Conservation (phyloP, 2,797 vertebrate genomes). For the Sebastolobus altivelis region DNA sequence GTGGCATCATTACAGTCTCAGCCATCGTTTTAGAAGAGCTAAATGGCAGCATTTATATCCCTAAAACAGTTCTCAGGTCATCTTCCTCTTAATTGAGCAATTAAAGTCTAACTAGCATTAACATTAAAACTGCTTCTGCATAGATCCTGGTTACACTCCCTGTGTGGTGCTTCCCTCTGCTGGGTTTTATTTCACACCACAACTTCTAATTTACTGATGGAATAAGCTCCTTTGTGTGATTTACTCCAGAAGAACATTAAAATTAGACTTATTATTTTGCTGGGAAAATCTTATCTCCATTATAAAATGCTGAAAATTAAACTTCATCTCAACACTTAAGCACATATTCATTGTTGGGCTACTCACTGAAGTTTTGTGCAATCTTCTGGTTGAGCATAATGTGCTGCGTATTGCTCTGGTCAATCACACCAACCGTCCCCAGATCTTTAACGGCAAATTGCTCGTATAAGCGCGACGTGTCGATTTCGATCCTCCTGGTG, state of each 20-base stretch:
- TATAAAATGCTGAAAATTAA: not conserved
- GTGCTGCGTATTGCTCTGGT: conserved; percentile 64
- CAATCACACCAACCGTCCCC: not conserved
- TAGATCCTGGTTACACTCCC: not conserved
- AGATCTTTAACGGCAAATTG: conserved; percentile 82
- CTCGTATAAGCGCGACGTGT: conserved; percentile 75
- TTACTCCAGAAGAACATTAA: conserved; percentile 18
- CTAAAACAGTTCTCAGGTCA: conserved; percentile 16
- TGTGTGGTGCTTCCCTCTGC: conserved; percentile 73
- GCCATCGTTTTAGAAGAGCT: conserved; percentile 3
- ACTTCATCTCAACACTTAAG: not conserved
- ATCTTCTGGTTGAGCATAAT: conserved; percentile 87
- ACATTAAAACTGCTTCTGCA: not conserved
- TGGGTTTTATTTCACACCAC: conserved; percentile 15
- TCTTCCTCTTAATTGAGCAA: conserved; percentile 15
- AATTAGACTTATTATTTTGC: conserved; percentile 13
- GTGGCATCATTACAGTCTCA: not conserved
- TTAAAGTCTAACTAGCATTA: conserved; percentile 30
- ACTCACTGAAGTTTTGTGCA: conserved; percentile 89
- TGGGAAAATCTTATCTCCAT: not conserved
- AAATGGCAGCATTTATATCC: conserved; percentile 10
- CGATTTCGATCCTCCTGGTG: conserved; percentile 70
- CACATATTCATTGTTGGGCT: conserved; percentile 5
- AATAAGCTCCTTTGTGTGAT: not conserved
- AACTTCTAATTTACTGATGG: not conserved